Evolutionary conservation across 92 coral and sea anemone genomes (phyloP), one percentile per base, ranked within the genome.

Genomic region (Porites lobata): DNA sequence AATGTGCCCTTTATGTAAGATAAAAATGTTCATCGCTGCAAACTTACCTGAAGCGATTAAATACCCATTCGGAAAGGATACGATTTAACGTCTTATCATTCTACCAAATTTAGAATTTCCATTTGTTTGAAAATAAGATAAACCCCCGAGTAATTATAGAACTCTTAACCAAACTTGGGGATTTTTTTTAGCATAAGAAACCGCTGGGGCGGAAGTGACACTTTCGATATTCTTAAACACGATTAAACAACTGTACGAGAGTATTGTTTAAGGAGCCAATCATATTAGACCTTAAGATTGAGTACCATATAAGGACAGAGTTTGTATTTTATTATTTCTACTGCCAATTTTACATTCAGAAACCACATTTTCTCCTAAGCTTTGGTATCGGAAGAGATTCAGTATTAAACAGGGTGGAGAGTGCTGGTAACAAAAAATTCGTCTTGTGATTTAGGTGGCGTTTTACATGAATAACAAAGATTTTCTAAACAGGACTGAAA

Each of bases 71-170:
- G 7, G 18, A 29, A 38, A 62, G 83, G 57, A 43, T 61, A 72
- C 14, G 53, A 43, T 7, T 4, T 26, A 9, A 1, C 18, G 7
- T 1, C 1, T 1, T 62, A 62, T 82, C 86, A 82, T 43, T 11
- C 18, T 8, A 70, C 86, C 75, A 82, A 82, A 82, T 70, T 82
- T 82, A 82, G 67, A 52, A 38, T 81, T 72, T 70, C 65, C 8
- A 17, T 68, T 82, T 70, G 86, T 21, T 4, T 58, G 78, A 69
- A 5, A 82, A 54, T 7, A n/a, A 21, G 2, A 18, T n/a, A 32
- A 74, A 0, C 4, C 53, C 62, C 32, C 18, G 12, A 74, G 19
- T 50, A 50, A 72, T 47, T 13, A 7, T 70, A 13, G 14, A 72
- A 50, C 13, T 18, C 26, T 15, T 14, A 24, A 7, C 52, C 56